Percentiles rank a stretch among this genome's conserved stretches.
Conservation (phyloP, 2,888 invertebrate species). For the Argyresthia goedartella region DNA sequence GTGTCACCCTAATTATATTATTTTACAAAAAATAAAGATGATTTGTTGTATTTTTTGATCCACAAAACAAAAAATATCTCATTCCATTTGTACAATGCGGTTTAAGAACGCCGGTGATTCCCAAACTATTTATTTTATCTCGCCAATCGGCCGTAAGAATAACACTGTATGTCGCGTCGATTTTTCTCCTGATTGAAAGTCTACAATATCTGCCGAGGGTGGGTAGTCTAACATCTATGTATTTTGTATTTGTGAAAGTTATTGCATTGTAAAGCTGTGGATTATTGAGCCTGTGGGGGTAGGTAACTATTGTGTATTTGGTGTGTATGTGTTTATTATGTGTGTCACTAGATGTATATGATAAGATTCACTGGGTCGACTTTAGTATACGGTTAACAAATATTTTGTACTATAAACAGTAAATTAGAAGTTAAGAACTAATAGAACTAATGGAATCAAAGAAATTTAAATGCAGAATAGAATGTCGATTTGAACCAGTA, state of each 20-base stretch:
- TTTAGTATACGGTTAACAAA: too few species aligned
- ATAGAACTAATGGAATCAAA: too few species aligned
- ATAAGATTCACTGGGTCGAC: too few species aligned
- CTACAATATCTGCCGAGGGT: neutral
- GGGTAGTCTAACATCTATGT: slow-evolving; percentile 20
- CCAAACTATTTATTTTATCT: too few species aligned
- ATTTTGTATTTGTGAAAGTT: slow-evolving; percentile 62
- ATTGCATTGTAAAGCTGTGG: slow-evolving; percentile 66
- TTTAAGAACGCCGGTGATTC: too few species aligned
- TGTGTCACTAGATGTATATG: slow-evolving; percentile 18
- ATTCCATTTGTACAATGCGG: too few species aligned
- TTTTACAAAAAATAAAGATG: too few species aligned
- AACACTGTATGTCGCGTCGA: slow-evolving; percentile 22
- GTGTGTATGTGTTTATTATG: slow-evolving; percentile 34
- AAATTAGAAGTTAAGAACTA: too few species aligned
- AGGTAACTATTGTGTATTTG: slow-evolving; percentile 71
- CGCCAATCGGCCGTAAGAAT: too few species aligned
- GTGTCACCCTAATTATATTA: slow-evolving; percentile 34
- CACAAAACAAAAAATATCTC: too few species aligned
- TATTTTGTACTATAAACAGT: slow-evolving; percentile 5
- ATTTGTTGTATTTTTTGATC: too few species aligned
- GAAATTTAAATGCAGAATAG: slow-evolving; percentile 16
- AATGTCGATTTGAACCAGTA: slow-evolving; percentile 10
- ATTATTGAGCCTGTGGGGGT: slow-evolving; percentile 64
- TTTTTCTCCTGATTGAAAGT: neutral